These are phyloP conservation scores for Acromyrmex charruanus DNA, from an alignment of 1,140 invertebrate genomes.

Conservation along the genomic window DNA sequence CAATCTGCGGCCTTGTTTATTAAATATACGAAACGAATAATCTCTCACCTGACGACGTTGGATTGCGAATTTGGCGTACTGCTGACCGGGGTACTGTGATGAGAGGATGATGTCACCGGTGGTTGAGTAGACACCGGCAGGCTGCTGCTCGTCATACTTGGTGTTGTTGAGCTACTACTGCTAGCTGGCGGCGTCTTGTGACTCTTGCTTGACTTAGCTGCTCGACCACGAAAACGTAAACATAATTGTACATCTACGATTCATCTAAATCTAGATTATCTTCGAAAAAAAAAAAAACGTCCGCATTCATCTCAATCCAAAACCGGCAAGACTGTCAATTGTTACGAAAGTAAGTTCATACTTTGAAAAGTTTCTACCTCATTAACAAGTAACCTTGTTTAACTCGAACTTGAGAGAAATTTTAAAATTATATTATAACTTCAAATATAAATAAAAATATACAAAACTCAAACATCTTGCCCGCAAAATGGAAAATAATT, in stretches of 20 bases:
- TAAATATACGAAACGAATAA: conserved; percentile 32
- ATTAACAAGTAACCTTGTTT: conserved; percentile 38
- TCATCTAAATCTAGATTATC: background rate
- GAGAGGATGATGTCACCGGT: conserved; percentile 81
- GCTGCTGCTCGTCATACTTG: conserved; percentile 80
- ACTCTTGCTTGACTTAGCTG: conserved; percentile 86
- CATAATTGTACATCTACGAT: background rate
- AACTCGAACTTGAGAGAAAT: conserved; percentile 27
- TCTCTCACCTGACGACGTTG: conserved; percentile 84
- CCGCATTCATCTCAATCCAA: conserved; percentile 24
- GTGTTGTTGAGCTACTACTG: conserved; percentile 79
- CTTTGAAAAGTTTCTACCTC: background rate
- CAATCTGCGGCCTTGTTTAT: conserved; percentile 27
- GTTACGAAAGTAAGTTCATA: background rate
- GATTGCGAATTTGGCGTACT: conserved; percentile 84
- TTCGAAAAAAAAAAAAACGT: conserved; percentile 19
- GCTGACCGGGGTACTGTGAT: conserved; percentile 83
- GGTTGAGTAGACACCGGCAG: conserved; percentile 81
- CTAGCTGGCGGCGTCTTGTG: conserved; percentile 83
- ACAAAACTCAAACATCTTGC: background rate
- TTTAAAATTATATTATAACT: conserved; percentile 7
- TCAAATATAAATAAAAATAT: background rate
- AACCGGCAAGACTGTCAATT: background rate
- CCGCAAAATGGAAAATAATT: background rate
- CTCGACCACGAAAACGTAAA: conserved; percentile 25